Percentiles rank a stretch among this genome's conserved stretches.
Conservation (phyloP, 2,888 invertebrate species). For the Acronicta aceris region DNA sequence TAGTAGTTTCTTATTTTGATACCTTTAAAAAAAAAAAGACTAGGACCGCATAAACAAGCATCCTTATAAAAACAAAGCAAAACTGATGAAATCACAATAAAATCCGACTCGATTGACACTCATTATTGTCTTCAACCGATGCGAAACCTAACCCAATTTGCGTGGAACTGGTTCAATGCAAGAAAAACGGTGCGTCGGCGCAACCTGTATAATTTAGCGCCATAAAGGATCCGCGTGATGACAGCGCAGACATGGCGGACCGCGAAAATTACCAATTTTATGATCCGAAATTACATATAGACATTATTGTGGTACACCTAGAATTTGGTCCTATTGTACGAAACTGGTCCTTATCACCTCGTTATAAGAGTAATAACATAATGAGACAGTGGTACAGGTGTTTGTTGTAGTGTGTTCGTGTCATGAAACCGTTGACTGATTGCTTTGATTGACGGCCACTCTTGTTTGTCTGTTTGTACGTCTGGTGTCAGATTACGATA, state of each 20-base stretch:
- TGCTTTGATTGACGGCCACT: slow-evolving; percentile 60
- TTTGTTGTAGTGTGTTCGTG: slow-evolving; percentile 41
- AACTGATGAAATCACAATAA: slow-evolving; percentile 22
- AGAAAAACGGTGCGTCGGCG: slow-evolving; percentile 64
- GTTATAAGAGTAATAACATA: slow-evolving; percentile 16
- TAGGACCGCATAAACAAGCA: slow-evolving; percentile 12
- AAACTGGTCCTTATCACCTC: slow-evolving; percentile 37
- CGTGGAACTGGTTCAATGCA: slow-evolving; percentile 56
- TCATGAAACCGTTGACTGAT: slow-evolving; percentile 62
- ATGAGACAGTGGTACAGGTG: not conserved
- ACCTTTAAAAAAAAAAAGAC: too few species aligned
- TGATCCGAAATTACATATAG: slow-evolving; percentile 69
- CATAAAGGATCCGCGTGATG: slow-evolving; percentile 74
- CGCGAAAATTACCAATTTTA: slow-evolving; percentile 72
- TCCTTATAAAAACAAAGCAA: slow-evolving; percentile 35
- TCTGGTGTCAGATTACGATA: slow-evolving; percentile 57
- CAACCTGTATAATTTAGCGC: slow-evolving; percentile 71
- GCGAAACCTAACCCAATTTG: slow-evolving; percentile 54
- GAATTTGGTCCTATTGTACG: slow-evolving; percentile 1
- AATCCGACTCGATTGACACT: slow-evolving; percentile 46
- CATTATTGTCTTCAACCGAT: slow-evolving; percentile 44
- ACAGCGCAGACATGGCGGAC: slow-evolving; percentile 69
- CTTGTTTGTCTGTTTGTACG: slow-evolving; percentile 61
- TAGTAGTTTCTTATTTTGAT: too few species aligned
- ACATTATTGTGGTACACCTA: slow-evolving; percentile 15